phyloP scores from a whole-genome alignment of 1,140 invertebrate genomes.

The Euglossa dilemma region DNA sequence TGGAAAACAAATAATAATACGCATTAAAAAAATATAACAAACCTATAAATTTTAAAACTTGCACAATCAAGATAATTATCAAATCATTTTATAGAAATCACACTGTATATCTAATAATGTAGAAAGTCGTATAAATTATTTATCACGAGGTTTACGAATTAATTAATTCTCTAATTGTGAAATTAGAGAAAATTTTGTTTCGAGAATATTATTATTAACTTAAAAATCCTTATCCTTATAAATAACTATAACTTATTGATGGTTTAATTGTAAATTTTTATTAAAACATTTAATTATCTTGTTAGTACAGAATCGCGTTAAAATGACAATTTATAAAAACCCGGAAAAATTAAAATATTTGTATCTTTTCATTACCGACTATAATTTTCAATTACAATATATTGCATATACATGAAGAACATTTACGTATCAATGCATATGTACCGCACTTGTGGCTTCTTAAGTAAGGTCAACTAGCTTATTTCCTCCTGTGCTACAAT shows the following conservation, averaged over 20 bases:
- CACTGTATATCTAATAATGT: too few species aligned
- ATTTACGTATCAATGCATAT: conserved; percentile 7
- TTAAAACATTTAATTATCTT: neutral
- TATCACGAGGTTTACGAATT: neutral
- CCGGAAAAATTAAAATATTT: neutral
- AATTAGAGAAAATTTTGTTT: too few species aligned
- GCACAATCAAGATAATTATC: too few species aligned
- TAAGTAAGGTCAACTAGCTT: conserved; percentile 27
- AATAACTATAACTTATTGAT: too few species aligned
- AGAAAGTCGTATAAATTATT: neutral
- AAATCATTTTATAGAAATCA: too few species aligned
- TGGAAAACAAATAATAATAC: too few species aligned
- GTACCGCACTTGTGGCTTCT: neutral
- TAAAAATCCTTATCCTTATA: too few species aligned
- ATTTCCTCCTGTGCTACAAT: conserved; percentile 3
- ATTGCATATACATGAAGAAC: neutral
- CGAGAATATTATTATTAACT: too few species aligned
- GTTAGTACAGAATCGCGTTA: neutral
- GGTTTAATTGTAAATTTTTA: too few species aligned
- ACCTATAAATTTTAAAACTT: too few species aligned
- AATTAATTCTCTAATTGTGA: too few species aligned
- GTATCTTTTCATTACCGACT: neutral
- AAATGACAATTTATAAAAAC: neutral
- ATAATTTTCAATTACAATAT: neutral
- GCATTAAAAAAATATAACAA: too few species aligned